Evolutionary conservation across 1,140 invertebrate species (phyloP), one percentile per base, ranked within the genome.

Genomic region (Zaprionus lachaisei): DNA sequence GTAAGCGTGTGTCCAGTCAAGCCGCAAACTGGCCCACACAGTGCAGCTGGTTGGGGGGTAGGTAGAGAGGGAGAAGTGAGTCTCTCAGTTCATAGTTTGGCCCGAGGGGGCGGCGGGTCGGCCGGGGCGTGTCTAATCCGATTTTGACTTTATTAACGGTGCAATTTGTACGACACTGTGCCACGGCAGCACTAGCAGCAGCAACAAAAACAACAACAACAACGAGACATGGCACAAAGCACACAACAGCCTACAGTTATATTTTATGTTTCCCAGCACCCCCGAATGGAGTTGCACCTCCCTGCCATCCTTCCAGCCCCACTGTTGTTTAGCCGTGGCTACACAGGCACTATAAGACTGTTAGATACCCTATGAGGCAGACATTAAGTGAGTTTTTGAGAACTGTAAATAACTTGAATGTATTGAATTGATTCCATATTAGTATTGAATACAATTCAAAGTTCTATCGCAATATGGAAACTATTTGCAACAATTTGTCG

Each of bases 71-170:
- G 11, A 2, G 47, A 22, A 17, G 47, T 49, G 17, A 49, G 47
- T 49, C 24, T 24, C 12, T 44, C 41, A 47, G 41, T 17, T 17
- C 41, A 47, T 9, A 56, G 26, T 56, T 56, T 37, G 34, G 20
- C 17, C 7, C 12, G 31, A 17, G 2, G 65, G 55, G 58, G 71
- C 38, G 14, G 26, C 20, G 70, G 80, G 68, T 64, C 55, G 62
- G 49, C 6, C 34, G 64, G 60, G 66, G 80, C 79, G 81, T 84
- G 84, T 89, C 84, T 80, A 87, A 87, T 87, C 78, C 84, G 84
- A 87, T 89, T 87, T 87, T 81, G 84, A 87, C 83, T 87, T 87
- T 87, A 89, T 87, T 89, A 87, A 89, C 84, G 84, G 71, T 87
- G 84, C 84, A 89, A 87, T 89, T 89, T 87, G 83, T 86, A 87